phyloP scores from a whole-genome alignment of 2,888 invertebrate species.

The Temnothorax ravouxi region DNA sequence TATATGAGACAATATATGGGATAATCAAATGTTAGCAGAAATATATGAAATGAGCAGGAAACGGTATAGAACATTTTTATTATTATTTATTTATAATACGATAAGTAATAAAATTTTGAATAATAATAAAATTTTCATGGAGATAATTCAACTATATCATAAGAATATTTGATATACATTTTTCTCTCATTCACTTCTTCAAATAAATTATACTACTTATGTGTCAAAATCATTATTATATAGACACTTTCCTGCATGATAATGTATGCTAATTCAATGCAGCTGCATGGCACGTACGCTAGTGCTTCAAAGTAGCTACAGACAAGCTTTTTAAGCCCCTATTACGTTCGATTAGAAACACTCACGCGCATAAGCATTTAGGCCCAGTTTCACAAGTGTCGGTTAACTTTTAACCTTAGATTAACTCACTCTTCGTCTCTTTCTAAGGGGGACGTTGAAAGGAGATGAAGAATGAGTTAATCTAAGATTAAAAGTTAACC shows the following conservation, averaged over 20 bases:
- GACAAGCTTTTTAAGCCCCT: conserved; percentile 6
- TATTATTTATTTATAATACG: background rate
- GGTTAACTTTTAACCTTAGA: no score
- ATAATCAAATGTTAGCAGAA: conserved; percentile 1
- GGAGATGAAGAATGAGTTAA: no score
- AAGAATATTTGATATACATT: no score
- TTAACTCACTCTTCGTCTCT: no score
- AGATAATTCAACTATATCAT: background rate
- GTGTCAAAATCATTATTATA: conserved; percentile 7
- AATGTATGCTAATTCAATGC: conserved; percentile 30
- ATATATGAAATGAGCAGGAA: background rate
- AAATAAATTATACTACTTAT: background rate
- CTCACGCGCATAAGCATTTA: background rate
- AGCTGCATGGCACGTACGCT: background rate
- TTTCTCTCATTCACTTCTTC: background rate
- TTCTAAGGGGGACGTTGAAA: no score
- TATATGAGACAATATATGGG: background rate
- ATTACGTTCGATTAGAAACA: conserved; percentile 41
- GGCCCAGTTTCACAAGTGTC: no score
- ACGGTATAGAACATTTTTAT: background rate
- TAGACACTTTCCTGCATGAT: background rate
- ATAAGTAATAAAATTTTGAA: background rate
- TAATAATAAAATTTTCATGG: background rate
- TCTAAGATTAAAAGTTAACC: no score
- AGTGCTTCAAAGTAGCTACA: background rate